These are phyloP conservation scores for Pardosa pseudoannulata DNA, from an alignment of 2,888 invertebrate genomes.

Conservation along the genomic window DNA sequence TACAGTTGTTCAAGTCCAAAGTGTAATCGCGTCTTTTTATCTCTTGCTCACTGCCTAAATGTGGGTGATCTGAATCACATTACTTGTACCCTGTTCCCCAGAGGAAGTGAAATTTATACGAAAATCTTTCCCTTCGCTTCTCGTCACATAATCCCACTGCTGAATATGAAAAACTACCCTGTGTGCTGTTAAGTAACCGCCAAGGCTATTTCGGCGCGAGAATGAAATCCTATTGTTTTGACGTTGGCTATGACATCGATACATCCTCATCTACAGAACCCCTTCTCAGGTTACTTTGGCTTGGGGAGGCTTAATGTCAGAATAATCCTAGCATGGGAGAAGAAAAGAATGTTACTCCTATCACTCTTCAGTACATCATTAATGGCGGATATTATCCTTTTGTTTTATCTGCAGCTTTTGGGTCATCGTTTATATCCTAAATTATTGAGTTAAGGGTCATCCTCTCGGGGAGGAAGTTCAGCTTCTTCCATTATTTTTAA, in stretches of 20 bases:
- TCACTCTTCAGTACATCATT: conserved; percentile 50
- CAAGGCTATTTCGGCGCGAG: conserved; percentile 9
- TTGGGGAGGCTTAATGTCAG: conserved; percentile 54
- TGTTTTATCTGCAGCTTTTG: conserved; percentile 42
- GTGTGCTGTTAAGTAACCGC: conserved; percentile 18
- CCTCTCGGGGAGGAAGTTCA: conserved; percentile 17
- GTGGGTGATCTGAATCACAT: background rate
- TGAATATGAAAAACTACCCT: conserved; percentile 36
- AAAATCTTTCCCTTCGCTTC: background rate
- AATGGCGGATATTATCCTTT: conserved; percentile 70
- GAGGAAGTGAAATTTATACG: background rate
- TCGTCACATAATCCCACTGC: background rate
- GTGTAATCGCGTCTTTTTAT: no score
- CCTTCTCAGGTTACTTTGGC: conserved; percentile 58
- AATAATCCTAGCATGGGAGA: conserved; percentile 42
- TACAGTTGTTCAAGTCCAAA: no score
- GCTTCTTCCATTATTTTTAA: conserved; percentile 31
- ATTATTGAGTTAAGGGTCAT: conserved; percentile 65
- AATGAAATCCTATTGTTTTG: conserved; percentile 62
- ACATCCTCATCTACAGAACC: conserved; percentile 48
- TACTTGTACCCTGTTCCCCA: background rate
- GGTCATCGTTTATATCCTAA: conserved; percentile 60
- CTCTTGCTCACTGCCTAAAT: no score
- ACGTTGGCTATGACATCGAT: conserved; percentile 58
- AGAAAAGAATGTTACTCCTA: conserved; percentile 24